Conservation (phyloP, 2,888 invertebrate genomes). For the Dasysyrphus albostriatus region DNA sequence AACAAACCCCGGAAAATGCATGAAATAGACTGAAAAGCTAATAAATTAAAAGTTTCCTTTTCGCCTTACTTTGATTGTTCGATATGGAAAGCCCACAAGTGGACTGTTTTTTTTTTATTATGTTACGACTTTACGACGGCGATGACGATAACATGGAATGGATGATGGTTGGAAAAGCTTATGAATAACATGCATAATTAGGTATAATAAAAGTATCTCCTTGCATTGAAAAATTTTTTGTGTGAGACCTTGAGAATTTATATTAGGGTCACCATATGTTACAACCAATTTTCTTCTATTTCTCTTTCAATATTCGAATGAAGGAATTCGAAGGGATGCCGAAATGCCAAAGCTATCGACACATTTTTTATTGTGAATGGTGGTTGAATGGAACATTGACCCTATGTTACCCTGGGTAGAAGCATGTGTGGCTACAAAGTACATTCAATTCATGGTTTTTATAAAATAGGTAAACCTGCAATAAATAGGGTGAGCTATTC, state of each 20-base stretch:
- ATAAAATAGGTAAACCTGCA: background rate
- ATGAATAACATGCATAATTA: slow-evolving; percentile 40
- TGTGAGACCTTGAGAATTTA: slow-evolving; percentile 48
- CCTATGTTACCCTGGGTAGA: slow-evolving; percentile 25
- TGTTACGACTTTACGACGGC: background rate
- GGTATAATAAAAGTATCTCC: background rate
- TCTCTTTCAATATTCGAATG: slow-evolving; percentile 8
- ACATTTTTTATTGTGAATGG: background rate
- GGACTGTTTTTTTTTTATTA: slow-evolving; percentile 35
- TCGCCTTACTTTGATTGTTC: slow-evolving; percentile 55
- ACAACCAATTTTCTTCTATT: background rate
- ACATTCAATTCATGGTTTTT: slow-evolving; percentile 8
- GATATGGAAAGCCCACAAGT: slow-evolving; percentile 71
- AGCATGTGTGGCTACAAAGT: background rate
- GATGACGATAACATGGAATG: background rate
- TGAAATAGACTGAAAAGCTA: slow-evolving; percentile 60
- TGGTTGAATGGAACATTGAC: slow-evolving; percentile 47
- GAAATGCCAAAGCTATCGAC: slow-evolving; percentile 37
- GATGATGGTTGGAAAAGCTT: slow-evolving; percentile 62
- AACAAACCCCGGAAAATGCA: slow-evolving; percentile 70
- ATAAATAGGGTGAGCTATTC: background rate
- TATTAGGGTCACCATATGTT: background rate
- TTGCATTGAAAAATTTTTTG: slow-evolving; percentile 26
- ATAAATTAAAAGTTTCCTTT: slow-evolving; percentile 62
- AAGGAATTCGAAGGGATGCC: slow-evolving; percentile 31